A percentile compares a stretch with the other conserved stretches of the same genome.
Conservation (phyloP, 2,888 invertebrate genomes). For the Boloria euphrosyne region DNA sequence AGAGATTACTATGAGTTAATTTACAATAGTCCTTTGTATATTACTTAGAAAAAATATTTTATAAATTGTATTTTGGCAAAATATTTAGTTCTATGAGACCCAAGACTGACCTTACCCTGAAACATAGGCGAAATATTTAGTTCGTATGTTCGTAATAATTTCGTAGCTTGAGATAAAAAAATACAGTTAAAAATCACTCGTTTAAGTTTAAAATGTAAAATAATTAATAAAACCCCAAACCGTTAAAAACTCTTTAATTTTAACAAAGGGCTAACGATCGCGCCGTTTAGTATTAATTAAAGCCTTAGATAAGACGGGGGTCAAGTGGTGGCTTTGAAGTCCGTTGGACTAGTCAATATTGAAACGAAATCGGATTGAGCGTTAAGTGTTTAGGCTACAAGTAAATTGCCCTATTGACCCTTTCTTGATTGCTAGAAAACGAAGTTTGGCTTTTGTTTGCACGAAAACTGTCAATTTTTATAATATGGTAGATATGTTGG, state of each 20-base stretch:
- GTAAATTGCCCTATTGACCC: conserved; percentile 9
- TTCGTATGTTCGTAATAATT: too few relatives aligned
- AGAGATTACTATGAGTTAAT: too few relatives aligned
- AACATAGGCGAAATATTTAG: too few relatives aligned
- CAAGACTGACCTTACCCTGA: too few relatives aligned
- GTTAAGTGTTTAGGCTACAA: conserved; percentile 15
- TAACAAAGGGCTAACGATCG: conserved; percentile 9
- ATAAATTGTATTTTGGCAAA: too few relatives aligned
- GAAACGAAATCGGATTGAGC: conserved; percentile 14
- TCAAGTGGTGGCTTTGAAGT: conserved; percentile 8
- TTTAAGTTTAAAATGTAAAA: not conserved
- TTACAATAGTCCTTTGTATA: too few relatives aligned
- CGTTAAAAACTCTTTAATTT: not conserved
- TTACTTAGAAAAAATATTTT: too few relatives aligned
- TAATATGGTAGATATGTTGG: too few relatives aligned
- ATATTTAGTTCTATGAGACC: too few relatives aligned
- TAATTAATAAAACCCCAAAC: not conserved
- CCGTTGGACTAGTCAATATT: conserved; percentile 15
- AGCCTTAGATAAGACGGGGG: conserved; percentile 2
- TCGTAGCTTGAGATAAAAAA: too few relatives aligned
- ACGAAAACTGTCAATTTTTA: conserved; percentile 1
- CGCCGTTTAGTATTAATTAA: conserved; percentile 9
- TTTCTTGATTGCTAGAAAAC: not conserved
- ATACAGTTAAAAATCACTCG: too few relatives aligned
- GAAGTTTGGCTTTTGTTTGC: conserved; percentile 3